Percentiles rank a stretch among this genome's conserved stretches.
These are phyloP conservation scores for Caenorhabditis drosophilae DNA, from an alignment of 2,888 invertebrate genomes.

Conservation along the genomic window DNA sequence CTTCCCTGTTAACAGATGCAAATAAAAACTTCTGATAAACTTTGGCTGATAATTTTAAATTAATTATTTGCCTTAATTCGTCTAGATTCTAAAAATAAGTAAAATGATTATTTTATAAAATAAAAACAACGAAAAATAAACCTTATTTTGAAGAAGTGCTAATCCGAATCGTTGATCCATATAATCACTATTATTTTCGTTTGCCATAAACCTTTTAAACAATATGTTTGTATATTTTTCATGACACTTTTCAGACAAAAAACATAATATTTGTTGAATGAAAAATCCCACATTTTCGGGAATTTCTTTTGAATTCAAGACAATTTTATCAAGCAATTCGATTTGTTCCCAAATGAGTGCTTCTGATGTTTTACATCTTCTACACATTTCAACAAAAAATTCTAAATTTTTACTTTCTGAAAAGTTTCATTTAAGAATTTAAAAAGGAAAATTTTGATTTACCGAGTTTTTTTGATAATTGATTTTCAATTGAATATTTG, in stretches of 20 bases:
- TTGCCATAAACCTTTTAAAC: background rate
- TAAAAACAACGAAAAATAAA: too few relatives aligned
- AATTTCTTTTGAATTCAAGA: background rate
- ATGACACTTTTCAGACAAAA: background rate
- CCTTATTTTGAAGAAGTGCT: background rate
- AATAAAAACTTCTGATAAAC: slow-evolving; percentile 2
- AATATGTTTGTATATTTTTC: background rate
- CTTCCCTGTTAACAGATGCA: background rate
- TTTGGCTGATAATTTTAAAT: background rate
- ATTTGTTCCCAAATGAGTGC: slow-evolving; percentile 6
- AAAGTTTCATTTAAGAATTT: background rate
- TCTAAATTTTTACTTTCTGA: background rate
- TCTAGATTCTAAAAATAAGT: too few relatives aligned
- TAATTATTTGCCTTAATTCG: too few relatives aligned
- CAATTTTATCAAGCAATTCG: background rate
- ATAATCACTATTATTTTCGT: background rate
- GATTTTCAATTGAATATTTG: background rate
- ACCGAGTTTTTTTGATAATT: slow-evolving; percentile 4
- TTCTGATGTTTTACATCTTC: background rate
- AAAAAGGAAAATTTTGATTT: background rate
- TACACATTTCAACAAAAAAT: slow-evolving; percentile 11
- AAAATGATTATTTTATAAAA: too few relatives aligned
- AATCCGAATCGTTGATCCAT: background rate
- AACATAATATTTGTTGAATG: background rate
- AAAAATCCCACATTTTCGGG: background rate